A percentile compares a stretch with the other conserved stretches of the same genome.
Evolutionary conservation across 1,140 invertebrate species (phyloP).

Genomic region (Marisa cornuarietis): DNA sequence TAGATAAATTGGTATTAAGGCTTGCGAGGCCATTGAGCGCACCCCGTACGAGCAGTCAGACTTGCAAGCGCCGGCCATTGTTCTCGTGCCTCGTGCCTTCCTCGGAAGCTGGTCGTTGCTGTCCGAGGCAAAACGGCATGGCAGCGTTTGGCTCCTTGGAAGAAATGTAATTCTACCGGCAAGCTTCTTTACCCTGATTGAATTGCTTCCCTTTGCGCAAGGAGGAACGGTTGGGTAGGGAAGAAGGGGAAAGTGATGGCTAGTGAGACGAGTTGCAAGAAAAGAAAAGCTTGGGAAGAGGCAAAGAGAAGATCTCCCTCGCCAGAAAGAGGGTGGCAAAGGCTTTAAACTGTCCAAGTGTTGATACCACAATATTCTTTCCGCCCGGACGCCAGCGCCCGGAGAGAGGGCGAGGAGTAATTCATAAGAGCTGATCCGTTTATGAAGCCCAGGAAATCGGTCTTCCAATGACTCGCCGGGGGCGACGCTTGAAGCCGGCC

Average conservation of each 20-base stretch:
- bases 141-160: background rate
- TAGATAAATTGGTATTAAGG: constrained; percentile 49
- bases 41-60: constrained; percentile 17
- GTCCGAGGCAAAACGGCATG: constrained; percentile 1
- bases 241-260: background rate
- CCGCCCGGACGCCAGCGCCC: background rate
- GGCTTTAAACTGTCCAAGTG: too few relatives aligned
- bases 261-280: background rate
- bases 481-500: too few relatives aligned
- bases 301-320: background rate
- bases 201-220: constrained; percentile 4
- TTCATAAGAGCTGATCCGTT: background rate
- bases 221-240: background rate
- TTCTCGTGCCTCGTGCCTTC: constrained; percentile 20
- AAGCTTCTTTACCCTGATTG: constrained; percentile 29
- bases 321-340: background rate
- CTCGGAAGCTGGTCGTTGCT: constrained; percentile 13
- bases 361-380: background rate
- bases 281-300: background rate
- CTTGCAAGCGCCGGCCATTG: constrained; percentile 21
- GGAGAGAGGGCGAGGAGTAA: background rate
- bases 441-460: background rate
- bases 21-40: constrained; percentile 6
- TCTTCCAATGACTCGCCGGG: too few relatives aligned
- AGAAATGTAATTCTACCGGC: constrained; percentile 21